Base-by-base conservation (phyloP, 2,113 vertebrate genomes). In the Galemys pyrenaicus region DNA sequence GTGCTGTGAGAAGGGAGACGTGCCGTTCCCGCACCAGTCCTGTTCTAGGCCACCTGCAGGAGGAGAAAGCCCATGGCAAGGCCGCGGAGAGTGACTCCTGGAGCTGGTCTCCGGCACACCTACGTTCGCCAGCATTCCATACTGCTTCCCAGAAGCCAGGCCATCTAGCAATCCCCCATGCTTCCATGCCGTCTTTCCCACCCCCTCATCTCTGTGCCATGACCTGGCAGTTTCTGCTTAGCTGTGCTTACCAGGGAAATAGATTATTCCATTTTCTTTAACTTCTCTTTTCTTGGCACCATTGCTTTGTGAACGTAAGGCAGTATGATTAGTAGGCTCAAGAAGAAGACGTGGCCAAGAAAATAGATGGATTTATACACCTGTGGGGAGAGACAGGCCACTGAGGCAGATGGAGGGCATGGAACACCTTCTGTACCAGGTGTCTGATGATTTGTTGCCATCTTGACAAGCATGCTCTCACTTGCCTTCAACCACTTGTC, bases 401-500 rank as follows among this genome's bases (percentile, higher is more conserved):
- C 41, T 15, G 20, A n/a, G 24, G 24, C 1, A 32, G 46, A 41
- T 3, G 1, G 3, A 35, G 11, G 28, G 35, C 32, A 9, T 6
- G 26, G 24, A 17, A 7, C 3, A 17, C 46, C 6, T 65, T 10
- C 6, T 20, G 1, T 58, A 16, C 0, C 9, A 46, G 26, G 15
- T 20, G 30, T 32, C 28, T 19, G 19, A 16, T 35, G 46, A 49
- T 30, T 41, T 13, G n/a, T 6, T 13, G 24, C 62, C 46, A 28
- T 20, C 62, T 68, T 54, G 24, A 1, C 0, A 0, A 0, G 2
- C 16, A 49, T 68, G 0, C 44, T 64, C 15, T 77, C 12, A 46
- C 60, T 95, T 97, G 99, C 99, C 99, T 99, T 99, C 37, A 99
- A 97, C 99, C 99, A 99, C 96, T 99, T 99, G 98, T 99, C 99